phyloP scores from a whole-genome alignment of 2,113 vertebrate genomes.

The Lasiurus cinereus region DNA sequence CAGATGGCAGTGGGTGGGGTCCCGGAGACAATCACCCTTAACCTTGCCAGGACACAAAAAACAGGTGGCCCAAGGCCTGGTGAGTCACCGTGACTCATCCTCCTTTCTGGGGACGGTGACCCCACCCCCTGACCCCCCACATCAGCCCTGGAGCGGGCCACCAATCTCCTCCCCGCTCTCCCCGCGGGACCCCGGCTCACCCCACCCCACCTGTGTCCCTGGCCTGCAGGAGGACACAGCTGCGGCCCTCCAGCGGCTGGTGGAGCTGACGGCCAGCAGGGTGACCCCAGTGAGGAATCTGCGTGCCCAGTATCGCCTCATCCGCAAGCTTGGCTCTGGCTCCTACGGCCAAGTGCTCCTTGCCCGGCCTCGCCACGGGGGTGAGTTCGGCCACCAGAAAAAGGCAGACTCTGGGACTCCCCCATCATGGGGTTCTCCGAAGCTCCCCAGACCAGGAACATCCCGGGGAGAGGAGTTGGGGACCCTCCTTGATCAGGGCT shows the following conservation, averaged over 20 bases:
- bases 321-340: slow-evolving; percentile 93
- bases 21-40: not conserved
- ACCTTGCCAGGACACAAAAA: slow-evolving; percentile 25
- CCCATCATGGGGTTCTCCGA: rapidly evolving
- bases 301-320: slow-evolving; percentile 90
- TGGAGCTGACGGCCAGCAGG: slow-evolving; percentile 89
- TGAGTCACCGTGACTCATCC: slow-evolving; percentile 81
- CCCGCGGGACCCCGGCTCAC: not conserved
- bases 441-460: rapidly evolving
- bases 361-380: slow-evolving; percentile 91
- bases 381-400: slow-evolving; percentile 79
- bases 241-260: slow-evolving; percentile 90
- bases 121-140: not conserved
- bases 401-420: too few relatives aligned
- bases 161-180: rapidly evolving
- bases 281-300: slow-evolving; percentile 87
- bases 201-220: not conserved
- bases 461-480: not conserved
- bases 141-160: not conserved
- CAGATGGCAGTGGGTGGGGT: not conserved
- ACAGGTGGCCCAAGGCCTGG: slow-evolving; percentile 59
- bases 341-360: slow-evolving; percentile 94
- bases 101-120: slow-evolving; percentile 42
- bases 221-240: slow-evolving; percentile 83
- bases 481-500: rapidly evolving